Conservation (phyloP, 2,797 vertebrate species). For the Halcyon smyrnensis region DNA sequence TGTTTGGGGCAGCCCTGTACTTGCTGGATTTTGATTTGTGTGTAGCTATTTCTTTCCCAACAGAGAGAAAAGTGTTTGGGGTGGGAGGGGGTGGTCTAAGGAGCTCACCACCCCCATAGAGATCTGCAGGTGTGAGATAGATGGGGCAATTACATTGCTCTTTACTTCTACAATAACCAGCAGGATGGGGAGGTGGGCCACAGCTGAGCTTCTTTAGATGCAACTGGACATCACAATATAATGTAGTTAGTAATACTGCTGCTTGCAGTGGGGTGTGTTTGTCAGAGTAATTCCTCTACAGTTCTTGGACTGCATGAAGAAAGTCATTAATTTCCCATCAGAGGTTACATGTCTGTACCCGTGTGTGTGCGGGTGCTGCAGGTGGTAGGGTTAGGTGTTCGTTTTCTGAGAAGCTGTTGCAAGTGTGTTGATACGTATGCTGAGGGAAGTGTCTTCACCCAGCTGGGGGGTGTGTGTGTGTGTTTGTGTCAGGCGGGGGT, state of each 20-base stretch:
- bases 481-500: background rate
- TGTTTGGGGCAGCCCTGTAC: background rate
- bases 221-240: background rate
- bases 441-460: background rate
- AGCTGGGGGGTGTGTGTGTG: background rate
- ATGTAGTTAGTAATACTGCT: background rate
- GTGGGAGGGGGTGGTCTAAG: background rate
- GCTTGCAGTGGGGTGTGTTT: background rate
- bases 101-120: background rate
- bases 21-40: background rate
- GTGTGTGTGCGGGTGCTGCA: fast-evolving
- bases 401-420: background rate
- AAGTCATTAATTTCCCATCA: background rate
- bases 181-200: background rate
- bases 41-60: background rate
- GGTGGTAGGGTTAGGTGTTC: background rate
- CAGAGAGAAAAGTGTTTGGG: background rate
- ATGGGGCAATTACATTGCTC: background rate
- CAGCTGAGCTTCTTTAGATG: background rate
- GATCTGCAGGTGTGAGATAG: background rate
- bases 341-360: background rate
- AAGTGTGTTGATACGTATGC: background rate
- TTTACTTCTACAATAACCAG: background rate
- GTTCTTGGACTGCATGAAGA: background rate
- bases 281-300: background rate